Evolutionary conservation across 2,888 invertebrate species (phyloP).

Genomic region (Tenodera sinensis): DNA sequence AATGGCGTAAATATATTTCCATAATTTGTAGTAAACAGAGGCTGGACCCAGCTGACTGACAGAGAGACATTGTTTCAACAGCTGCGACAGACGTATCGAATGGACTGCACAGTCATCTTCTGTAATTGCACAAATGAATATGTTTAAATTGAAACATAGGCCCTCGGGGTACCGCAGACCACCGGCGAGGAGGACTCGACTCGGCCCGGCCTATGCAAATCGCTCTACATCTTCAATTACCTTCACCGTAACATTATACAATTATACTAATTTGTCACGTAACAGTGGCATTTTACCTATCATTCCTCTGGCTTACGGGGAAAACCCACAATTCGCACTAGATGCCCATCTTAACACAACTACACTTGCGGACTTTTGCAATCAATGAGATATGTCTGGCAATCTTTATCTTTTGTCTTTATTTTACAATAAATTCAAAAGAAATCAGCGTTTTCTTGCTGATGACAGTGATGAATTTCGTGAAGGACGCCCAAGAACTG

Average conservation of each 20-base stretch:
- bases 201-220: neutral
- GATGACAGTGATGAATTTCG: too few species aligned
- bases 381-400: too few species aligned
- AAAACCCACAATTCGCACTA: neutral
- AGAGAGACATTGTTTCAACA: too few species aligned
- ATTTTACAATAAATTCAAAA: too few species aligned
- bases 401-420: too few species aligned
- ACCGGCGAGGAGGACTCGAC: neutral
- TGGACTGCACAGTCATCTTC: neutral
- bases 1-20: too few species aligned
- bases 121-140: neutral
- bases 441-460: too few species aligned
- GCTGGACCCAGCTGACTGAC: too few species aligned
- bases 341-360: too few species aligned
- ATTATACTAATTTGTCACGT: neutral
- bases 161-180: neutral
- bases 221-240: neutral
- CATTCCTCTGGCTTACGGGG: neutral
- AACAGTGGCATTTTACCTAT: neutral
- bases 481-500: too few species aligned
- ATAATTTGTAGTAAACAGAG: too few species aligned
- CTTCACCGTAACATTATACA: neutral
- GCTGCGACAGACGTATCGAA: neutral
- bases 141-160: neutral
- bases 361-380: too few species aligned